Conservation (phyloP, 2,888 invertebrate genomes). For the Seira ritae region DNA sequence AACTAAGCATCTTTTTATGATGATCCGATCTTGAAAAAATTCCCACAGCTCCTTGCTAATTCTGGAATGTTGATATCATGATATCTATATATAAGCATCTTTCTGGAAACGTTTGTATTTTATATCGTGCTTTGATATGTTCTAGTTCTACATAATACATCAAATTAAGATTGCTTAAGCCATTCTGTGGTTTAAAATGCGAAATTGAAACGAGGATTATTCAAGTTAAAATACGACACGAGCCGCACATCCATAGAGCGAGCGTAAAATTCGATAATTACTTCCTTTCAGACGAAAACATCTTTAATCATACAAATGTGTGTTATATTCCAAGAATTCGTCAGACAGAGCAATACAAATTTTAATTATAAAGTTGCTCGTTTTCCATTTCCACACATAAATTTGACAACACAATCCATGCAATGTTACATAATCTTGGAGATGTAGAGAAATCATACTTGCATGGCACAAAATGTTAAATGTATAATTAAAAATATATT, state of each 20-base stretch:
- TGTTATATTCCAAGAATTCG: too few relatives aligned
- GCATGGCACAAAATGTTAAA: too few relatives aligned
- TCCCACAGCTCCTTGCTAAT: slow-evolving; percentile 35
- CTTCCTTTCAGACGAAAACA: slow-evolving; percentile 44
- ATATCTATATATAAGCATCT: slow-evolving; percentile 14
- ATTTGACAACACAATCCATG: too few relatives aligned
- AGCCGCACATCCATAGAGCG: neutral
- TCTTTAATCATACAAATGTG: too few relatives aligned
- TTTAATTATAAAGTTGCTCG: too few relatives aligned
- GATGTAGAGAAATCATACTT: too few relatives aligned
- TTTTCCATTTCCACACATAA: too few relatives aligned
- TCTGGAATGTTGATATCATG: neutral
- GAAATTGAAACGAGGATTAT: neutral
- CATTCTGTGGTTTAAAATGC: neutral
- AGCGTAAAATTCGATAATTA: slow-evolving; percentile 35
- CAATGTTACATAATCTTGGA: too few relatives aligned
- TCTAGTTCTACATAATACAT: neutral
- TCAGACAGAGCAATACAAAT: too few relatives aligned
- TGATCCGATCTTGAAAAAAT: slow-evolving; percentile 47
- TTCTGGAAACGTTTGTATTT: neutral
- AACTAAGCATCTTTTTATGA: too few relatives aligned
- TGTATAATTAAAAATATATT: too few relatives aligned
- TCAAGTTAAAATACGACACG: too few relatives aligned
- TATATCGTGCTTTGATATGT: neutral
- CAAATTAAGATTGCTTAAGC: neutral